A percentile compares a stretch with the other conserved stretches of the same genome.
These are phyloP conservation scores for Fulica atra DNA, from an alignment of 2,113 vertebrate genomes.

Conservation along the genomic window DNA sequence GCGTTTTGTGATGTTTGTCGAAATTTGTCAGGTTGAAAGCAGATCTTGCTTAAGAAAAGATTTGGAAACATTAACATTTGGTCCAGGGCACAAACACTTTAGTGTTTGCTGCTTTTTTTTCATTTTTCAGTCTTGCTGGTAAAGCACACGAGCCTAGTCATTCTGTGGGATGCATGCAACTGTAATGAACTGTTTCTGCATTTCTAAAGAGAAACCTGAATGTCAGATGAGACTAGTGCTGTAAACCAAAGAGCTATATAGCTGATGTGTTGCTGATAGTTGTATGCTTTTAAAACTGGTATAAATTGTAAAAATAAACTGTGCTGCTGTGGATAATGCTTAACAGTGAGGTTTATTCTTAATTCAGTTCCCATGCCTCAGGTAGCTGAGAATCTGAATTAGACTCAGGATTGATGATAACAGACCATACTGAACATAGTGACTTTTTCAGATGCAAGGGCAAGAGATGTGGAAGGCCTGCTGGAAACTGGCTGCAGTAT, in stretches of 20 bases:
- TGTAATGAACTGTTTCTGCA: background rate
- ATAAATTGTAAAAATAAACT: constrained; percentile 23
- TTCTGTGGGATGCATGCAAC: background rate
- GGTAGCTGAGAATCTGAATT: background rate
- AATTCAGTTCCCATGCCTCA: background rate
- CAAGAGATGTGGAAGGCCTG: background rate
- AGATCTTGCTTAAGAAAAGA: background rate
- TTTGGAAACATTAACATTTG: background rate
- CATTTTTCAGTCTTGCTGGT: background rate
- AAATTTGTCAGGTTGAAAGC: background rate
- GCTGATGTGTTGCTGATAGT: background rate
- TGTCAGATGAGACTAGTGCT: background rate
- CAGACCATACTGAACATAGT: rapidly evolving
- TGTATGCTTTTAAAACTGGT: background rate
- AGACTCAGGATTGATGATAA: background rate
- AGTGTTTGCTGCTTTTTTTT: background rate
- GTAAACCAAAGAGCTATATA: background rate
- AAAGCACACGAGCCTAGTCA: background rate
- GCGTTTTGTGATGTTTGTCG: background rate
- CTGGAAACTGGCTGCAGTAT: background rate
- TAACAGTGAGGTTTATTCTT: background rate
- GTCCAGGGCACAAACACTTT: background rate
- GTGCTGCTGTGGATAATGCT: background rate
- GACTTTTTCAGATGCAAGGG: background rate
- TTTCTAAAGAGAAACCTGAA: background rate